Percentiles rank a stretch among this genome's conserved stretches.
Evolutionary conservation across 2,797 vertebrate genomes (phyloP).

Genomic region (Netta rufina): DNA sequence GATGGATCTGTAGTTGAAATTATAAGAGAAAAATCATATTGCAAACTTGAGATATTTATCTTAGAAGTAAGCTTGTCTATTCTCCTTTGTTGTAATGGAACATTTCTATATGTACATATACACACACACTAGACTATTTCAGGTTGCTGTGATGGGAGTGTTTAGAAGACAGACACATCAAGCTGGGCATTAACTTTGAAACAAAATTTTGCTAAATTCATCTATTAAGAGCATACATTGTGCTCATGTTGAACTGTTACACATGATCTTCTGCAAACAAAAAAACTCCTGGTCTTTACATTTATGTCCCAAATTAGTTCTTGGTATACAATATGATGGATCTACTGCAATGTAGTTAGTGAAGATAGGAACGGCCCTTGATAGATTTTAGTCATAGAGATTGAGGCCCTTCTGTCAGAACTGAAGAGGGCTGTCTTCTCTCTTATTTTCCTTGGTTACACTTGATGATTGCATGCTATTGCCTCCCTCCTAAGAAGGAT

Average conservation of each 20-base stretch:
- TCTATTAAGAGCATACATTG: background rate
- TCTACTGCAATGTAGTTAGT: background rate
- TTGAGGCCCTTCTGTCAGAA: background rate
- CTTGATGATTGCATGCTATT: background rate
- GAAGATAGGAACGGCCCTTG: background rate
- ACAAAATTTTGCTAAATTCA: background rate
- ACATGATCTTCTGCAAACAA: background rate
- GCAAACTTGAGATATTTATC: background rate
- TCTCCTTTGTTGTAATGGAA: background rate
- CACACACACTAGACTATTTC: background rate
- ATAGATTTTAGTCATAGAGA: background rate
- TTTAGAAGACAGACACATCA: background rate
- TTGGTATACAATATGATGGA: background rate
- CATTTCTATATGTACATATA: background rate
- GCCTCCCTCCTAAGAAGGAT: fast-evolving
- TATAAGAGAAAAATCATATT: background rate
- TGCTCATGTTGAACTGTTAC: background rate
- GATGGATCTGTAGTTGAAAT: background rate
- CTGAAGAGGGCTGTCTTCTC: fast-evolving
- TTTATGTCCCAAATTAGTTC: background rate
- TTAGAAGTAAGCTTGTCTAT: background rate
- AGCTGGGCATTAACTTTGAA: background rate
- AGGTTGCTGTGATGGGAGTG: background rate
- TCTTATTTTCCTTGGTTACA: background rate
- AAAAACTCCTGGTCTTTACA: background rate